phyloP scores from a whole-genome alignment of 92 coral and sea anemone species.

The Siderastrea siderea region DNA sequence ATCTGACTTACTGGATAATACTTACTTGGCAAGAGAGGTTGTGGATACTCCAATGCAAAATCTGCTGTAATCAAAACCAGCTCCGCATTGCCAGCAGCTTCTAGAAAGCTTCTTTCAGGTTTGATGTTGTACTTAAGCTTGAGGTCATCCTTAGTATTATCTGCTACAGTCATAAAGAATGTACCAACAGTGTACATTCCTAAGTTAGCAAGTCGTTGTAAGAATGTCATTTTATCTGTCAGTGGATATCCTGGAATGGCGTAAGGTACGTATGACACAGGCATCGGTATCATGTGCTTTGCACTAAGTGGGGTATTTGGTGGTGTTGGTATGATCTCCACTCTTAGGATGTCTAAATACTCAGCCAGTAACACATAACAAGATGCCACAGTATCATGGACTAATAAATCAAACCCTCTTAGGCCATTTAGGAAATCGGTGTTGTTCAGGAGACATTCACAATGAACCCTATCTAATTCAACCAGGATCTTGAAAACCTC shows the following conservation, averaged over 20 bases:
- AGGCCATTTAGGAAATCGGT: conserved; percentile 45
- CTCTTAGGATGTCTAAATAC: conserved; percentile 38
- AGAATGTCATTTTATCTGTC: conserved; percentile 40
- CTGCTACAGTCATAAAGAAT: neutral
- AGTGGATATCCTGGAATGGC: neutral
- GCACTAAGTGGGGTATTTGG: conserved; percentile 16
- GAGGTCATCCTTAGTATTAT: neutral
- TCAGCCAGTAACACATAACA: conserved; percentile 53
- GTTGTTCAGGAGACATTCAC: conserved; percentile 45
- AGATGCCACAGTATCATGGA: conserved; percentile 23
- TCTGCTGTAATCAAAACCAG: conserved; percentile 42
- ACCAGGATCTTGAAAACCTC: neutral
- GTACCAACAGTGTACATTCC: neutral
- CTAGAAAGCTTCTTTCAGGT: conserved; percentile 57
- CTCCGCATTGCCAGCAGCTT: conserved; percentile 56
- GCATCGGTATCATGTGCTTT: conserved; percentile 23
- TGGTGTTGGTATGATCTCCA: conserved; percentile 39
- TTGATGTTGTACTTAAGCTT: conserved; percentile 68
- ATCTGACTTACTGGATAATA: too few species aligned
- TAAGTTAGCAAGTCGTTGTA: conserved; percentile 34
- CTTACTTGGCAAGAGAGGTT: too few species aligned
- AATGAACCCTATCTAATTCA: neutral
- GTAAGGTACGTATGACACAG: conserved; percentile 66
- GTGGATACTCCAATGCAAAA: too few species aligned
- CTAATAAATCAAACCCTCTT: conserved; percentile 47